Evolutionary conservation across 2,888 invertebrate genomes (phyloP).

Genomic region (Loripinus fragilis): DNA sequence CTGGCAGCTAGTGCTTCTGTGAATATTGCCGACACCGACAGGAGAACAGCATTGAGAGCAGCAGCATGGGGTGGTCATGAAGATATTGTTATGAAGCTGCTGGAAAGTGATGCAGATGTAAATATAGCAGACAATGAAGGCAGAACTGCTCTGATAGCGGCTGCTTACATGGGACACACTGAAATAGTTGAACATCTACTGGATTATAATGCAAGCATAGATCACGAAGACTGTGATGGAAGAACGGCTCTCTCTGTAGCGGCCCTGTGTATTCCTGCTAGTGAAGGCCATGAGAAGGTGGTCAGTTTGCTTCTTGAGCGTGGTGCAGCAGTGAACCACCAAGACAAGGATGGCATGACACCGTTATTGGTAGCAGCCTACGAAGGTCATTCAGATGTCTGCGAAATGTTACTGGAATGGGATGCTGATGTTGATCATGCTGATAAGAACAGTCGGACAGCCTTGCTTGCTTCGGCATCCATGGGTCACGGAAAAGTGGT

Average conservation of each 20-base stretch:
- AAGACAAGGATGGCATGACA: conserved; percentile 83
- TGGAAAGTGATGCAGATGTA: conserved; percentile 86
- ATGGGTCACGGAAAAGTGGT: conserved; percentile 95
- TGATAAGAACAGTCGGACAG: conserved; percentile 85
- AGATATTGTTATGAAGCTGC: conserved; percentile 85
- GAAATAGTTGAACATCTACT: conserved; percentile 81
- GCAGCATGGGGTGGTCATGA: conserved; percentile 87
- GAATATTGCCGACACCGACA: conserved; percentile 84
- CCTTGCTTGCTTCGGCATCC: conserved; percentile 88
- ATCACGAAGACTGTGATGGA: conserved; percentile 93
- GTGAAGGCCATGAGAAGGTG: conserved; percentile 83
- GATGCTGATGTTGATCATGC: conserved; percentile 96
- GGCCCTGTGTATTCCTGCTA: conserved; percentile 83
- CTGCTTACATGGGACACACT: conserved; percentile 91
- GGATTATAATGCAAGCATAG: conserved; percentile 85
- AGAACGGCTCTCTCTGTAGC: conserved; percentile 92
- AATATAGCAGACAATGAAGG: conserved; percentile 84
- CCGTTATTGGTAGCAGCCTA: conserved; percentile 83
- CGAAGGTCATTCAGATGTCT: conserved; percentile 86
- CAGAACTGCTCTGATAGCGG: conserved; percentile 84
- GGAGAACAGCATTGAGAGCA: conserved; percentile 94
- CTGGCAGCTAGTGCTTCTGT: conserved; percentile 88
- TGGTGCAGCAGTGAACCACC: conserved; percentile 81
- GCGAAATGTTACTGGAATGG: conserved; percentile 93
- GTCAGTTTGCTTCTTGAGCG: conserved; percentile 81